Evolutionary conservation across 2,113 vertebrate genomes (phyloP).

Genomic region (Anhinga anhinga): DNA sequence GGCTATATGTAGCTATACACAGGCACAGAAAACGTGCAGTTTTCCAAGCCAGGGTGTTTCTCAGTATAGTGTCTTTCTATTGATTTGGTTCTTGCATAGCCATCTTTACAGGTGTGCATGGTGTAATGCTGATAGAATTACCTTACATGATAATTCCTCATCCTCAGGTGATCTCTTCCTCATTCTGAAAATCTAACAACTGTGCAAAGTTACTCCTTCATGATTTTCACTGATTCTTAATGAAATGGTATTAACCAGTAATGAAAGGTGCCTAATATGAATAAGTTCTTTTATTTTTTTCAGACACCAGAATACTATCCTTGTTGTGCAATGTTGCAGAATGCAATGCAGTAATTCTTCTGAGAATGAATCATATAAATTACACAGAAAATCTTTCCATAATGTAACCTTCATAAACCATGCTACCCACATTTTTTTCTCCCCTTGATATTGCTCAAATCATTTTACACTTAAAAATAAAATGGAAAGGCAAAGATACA

Average conservation of each 20-base stretch:
- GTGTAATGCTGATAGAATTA: not conserved
- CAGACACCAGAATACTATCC: not conserved
- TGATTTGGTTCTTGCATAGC: not conserved
- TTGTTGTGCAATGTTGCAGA: not conserved
- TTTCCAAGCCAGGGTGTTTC: not conserved
- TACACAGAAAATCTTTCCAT: not conserved
- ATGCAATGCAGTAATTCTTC: not conserved
- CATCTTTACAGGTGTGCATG: not conserved
- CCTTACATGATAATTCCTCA: not conserved
- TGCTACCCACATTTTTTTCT: not conserved
- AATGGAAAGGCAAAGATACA: not conserved
- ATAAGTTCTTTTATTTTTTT: not conserved
- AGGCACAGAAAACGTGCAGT: not conserved
- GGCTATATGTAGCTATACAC: not conserved
- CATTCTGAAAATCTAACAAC: not conserved
- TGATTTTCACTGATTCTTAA: not conserved
- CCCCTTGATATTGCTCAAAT: not conserved
- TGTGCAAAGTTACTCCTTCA: not conserved
- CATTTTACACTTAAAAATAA: not conserved
- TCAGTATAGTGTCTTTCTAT: not conserved
- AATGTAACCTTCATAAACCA: not conserved
- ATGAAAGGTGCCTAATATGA: not conserved
- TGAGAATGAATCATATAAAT: not conserved
- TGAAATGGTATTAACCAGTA: not conserved
- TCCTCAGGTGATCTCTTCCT: not conserved